A percentile compares a stretch with the other conserved stretches of the same genome.
phyloP scores from a whole-genome alignment of 2,797 vertebrate species.

The Neostethus bicornis region DNA sequence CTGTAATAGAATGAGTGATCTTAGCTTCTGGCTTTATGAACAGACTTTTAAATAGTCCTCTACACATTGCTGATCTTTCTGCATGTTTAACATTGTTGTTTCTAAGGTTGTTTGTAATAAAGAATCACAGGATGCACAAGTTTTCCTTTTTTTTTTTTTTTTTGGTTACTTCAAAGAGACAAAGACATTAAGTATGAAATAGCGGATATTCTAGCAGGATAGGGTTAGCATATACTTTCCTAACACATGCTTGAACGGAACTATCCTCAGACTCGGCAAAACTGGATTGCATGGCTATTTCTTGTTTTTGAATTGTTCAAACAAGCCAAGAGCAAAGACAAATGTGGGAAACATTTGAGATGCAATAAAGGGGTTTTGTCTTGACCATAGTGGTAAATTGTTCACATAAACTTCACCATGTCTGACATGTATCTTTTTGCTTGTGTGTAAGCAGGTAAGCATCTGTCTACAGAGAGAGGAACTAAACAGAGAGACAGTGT shows the following conservation, averaged over 20 bases:
- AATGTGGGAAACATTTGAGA: neutral
- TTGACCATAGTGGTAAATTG: neutral
- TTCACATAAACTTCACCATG: neutral
- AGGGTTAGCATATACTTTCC: too few species aligned
- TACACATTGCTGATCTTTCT: neutral
- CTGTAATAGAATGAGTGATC: neutral
- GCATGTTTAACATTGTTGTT: neutral
- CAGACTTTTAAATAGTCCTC: neutral
- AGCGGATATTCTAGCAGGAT: neutral
- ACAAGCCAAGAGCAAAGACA: neutral
- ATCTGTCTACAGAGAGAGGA: conserved; percentile 76
- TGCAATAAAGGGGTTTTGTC: neutral
- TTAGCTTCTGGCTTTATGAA: neutral
- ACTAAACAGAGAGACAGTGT: conserved; percentile 80
- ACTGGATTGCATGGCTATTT: neutral
- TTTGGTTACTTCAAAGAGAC: neutral
- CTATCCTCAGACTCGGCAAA: neutral
- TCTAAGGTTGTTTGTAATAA: neutral
- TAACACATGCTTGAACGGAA: neutral
- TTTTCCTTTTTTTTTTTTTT: neutral
- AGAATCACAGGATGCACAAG: neutral
- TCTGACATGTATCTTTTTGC: conserved; percentile 1
- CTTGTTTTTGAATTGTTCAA: neutral
- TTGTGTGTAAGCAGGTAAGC: conserved; percentile 76
- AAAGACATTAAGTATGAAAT: neutral